Base-by-base conservation (phyloP, 1,140 invertebrate species). In the Listronotus bonariensis region DNA sequence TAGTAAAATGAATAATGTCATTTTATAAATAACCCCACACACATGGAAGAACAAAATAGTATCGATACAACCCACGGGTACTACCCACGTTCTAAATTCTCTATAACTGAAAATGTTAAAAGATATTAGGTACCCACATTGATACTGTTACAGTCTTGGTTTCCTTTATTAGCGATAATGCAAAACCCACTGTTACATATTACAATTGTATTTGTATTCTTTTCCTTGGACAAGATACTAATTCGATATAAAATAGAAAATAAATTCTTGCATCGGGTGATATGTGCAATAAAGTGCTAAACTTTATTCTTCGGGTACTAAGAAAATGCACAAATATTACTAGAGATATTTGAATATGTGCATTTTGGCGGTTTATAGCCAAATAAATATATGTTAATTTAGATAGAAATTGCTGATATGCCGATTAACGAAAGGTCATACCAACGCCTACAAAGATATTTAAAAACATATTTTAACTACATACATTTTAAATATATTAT, bases 11-110 rank as follows among this genome's bases (percentile, higher is more conserved):
- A 48, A 43, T 55, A 55, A 63, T 67, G 67, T 66, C 63, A 69
- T 61, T 61, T 70, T 72, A 70, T 68, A 63, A 64, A 67, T 54
- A 61, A 68, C 61, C 68, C 67, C 49, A 71, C 71, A 67, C 69
- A 71, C 36, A 43, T 61, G 54, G 57, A 73, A 69, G 62, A 69
- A 69, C 67, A 63, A 71, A 67, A 70, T 68, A 68, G 65, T 69
- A 71, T 71, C 71, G 40, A 69, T 65, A 70, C 65, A 34, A 46
- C 71, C 71, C 55, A 73, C 65, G 43, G 26, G 60, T 32, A 36
- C 62, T 60, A 31, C 60, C 60, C 36, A 63, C 60, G 45, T 53
- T 34, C 14, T n/a, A 31, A 63, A 63, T 55, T 63, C 40, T 63
- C 46, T 57, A 51, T 64, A 52, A 55, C 60, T 54, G 60, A 63